Evolutionary conservation across 2,797 vertebrate species (phyloP).

Genomic region (Galago senegalensis): DNA sequence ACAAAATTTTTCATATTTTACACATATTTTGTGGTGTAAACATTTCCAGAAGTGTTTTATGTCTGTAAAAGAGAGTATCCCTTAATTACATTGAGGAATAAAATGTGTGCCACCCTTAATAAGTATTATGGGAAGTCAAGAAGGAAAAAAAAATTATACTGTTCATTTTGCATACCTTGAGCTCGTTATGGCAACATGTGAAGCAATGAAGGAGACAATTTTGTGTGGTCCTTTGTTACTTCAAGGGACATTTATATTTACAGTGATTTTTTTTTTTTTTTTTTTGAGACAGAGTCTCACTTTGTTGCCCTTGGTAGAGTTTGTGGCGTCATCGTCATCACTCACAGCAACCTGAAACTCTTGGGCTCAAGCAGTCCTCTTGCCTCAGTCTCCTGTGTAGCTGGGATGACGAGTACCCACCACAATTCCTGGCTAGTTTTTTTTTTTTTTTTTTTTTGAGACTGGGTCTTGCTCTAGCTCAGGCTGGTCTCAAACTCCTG

Average conservation of each 20-base stretch:
- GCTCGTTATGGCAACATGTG: conserved; percentile 37
- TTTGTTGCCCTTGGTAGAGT: too few species aligned
- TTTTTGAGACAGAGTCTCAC: too few species aligned
- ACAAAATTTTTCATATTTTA: conserved; percentile 72
- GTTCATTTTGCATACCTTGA: conserved; percentile 21
- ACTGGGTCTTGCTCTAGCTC: too few species aligned
- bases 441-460: too few species aligned
- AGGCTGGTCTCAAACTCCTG: too few species aligned
- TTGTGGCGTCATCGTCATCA: too few species aligned
- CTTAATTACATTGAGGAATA: conserved; percentile 61
- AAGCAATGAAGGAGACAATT: conserved; percentile 34
- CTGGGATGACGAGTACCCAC: too few species aligned
- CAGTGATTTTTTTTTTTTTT: too few species aligned
- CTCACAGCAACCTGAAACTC: too few species aligned
- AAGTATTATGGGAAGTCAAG: conserved; percentile 56
- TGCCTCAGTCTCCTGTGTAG: too few species aligned
- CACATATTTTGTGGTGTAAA: conserved; percentile 69
- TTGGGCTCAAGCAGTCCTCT: too few species aligned
- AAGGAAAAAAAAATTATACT: neutral
- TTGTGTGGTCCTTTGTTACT: conserved; percentile 56
- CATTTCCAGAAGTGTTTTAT: conserved; percentile 74
- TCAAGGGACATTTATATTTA: conserved; percentile 40
- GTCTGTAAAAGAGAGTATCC: conserved; percentile 55
- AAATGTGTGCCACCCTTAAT: conserved; percentile 63
- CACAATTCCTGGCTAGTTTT: too few species aligned